Evolutionary conservation across 2,888 invertebrate species (phyloP).

Genomic region (Conchocele bisecta): DNA sequence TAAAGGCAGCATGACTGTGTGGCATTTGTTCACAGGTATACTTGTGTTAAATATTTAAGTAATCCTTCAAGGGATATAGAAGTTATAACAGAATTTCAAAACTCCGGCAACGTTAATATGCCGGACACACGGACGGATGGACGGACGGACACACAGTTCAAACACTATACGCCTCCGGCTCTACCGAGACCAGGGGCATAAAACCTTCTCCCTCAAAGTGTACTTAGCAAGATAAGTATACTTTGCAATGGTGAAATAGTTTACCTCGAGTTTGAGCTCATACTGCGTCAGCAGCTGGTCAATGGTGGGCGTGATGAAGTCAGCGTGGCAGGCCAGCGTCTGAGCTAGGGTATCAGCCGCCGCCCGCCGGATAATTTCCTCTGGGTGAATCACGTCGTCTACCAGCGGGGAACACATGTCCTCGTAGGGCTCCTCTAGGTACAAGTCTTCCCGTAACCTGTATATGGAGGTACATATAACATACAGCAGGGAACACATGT

Average conservation of each 20-base stretch:
- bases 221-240: background rate
- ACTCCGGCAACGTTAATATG: no score
- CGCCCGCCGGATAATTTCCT: conserved; percentile 92
- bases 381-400: conserved; percentile 88
- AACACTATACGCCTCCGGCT: no score
- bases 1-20: no score
- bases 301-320: conserved; percentile 86
- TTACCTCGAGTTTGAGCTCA: conserved; percentile 88
- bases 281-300: conserved; percentile 89
- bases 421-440: conserved; percentile 68
- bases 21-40: no score
- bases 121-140: no score
- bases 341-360: conserved; percentile 91
- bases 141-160: no score
- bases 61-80: no score
- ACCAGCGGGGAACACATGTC: conserved; percentile 73
- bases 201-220: background rate
- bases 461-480: no score
- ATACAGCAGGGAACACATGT: no score
- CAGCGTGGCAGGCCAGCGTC: conserved; percentile 82
- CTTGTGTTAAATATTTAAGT: no score
- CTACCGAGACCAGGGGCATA: no score
- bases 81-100: no score
- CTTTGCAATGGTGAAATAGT: conserved; percentile 66
- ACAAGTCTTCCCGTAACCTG: conserved; percentile 75